Conservation (phyloP, 2,797 vertebrate genomes). For the Podarcis lilfordi region DNA sequence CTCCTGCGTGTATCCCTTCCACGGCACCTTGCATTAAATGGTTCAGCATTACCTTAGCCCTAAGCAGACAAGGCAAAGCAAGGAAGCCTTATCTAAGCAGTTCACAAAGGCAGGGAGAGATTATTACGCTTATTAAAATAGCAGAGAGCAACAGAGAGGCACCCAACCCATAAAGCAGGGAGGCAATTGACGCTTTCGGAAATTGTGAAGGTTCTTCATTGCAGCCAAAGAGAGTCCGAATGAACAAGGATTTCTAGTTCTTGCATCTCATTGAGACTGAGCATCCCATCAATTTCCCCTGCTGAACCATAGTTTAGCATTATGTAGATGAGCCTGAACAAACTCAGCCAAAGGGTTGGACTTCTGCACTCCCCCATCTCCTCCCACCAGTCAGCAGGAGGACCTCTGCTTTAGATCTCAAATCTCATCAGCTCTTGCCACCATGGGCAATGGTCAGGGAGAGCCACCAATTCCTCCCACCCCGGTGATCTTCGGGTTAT, state of each 20-base stretch:
- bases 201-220: slow-evolving; percentile 29
- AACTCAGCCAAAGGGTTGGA: no score
- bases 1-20: no score
- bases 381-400: no score
- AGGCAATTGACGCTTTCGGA: background rate
- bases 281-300: fast-evolving
- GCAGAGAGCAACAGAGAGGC: background rate
- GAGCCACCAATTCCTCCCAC: no score
- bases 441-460: no score
- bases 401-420: no score
- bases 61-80: background rate
- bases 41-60: background rate
- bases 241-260: background rate
- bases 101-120: background rate
- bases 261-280: no score
- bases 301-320: no score
- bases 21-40: background rate
- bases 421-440: no score
- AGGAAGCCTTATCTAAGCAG: background rate
- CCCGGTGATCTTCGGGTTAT: no score
- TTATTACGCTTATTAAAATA: background rate
- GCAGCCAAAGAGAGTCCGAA: background rate
- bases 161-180: background rate
- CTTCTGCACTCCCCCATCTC: no score
- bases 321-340: no score